phyloP scores from a whole-genome alignment of 2,888 invertebrate species.

The Augochlorella aurata region DNA sequence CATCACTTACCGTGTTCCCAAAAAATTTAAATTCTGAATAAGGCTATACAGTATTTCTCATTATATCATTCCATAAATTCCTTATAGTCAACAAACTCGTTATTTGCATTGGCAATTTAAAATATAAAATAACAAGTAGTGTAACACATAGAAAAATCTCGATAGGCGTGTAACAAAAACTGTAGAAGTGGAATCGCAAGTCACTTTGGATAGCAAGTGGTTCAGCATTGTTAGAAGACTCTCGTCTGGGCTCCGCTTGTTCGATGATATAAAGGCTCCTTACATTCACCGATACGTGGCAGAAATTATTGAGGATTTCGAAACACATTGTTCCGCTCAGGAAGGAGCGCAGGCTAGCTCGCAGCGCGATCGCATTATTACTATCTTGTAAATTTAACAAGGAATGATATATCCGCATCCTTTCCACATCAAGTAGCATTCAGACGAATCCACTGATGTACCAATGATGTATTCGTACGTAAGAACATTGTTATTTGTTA shows the following conservation, averaged over 20 bases:
- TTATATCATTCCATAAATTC: too few species aligned
- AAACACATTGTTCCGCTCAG: conserved; percentile 34
- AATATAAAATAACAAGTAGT: neutral
- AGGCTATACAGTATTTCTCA: too few species aligned
- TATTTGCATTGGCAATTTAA: neutral
- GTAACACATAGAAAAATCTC: neutral
- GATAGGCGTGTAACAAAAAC: conserved; percentile 35
- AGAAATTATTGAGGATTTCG: conserved; percentile 47
- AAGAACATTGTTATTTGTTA: neutral
- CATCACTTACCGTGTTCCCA: too few species aligned
- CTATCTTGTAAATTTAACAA: conserved; percentile 53
- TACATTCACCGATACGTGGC: conserved; percentile 36
- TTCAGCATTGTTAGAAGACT: conserved; percentile 27
- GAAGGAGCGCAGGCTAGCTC: conserved; percentile 1
- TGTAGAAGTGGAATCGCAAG: conserved; percentile 28
- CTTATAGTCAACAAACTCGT: neutral
- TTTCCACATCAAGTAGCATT: neutral
- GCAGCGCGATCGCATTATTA: conserved; percentile 39
- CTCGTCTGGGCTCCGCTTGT: conserved; percentile 15
- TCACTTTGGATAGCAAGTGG: conserved; percentile 12
- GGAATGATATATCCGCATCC: conserved; percentile 29
- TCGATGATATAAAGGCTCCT: conserved; percentile 33
- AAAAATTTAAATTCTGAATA: too few species aligned
- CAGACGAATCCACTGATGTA: conserved; percentile 15
- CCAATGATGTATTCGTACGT: neutral